Evolutionary conservation across 2,888 invertebrate species (phyloP).

Genomic region (Microctonus brassicae): DNA sequence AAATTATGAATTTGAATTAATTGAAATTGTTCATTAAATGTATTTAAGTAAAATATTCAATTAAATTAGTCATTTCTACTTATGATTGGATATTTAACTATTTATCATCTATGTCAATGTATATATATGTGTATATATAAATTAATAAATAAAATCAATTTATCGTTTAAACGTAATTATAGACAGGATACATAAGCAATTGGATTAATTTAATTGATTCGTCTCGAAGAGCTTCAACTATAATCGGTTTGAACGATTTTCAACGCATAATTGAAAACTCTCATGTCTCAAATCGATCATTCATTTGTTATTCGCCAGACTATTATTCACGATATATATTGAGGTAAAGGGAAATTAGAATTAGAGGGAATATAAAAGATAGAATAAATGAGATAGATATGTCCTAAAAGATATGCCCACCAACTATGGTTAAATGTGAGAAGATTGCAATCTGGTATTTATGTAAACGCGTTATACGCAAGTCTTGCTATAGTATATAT

Average conservation of each 20-base stretch:
- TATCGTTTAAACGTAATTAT: constrained; percentile 20
- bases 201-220: constrained; percentile 31
- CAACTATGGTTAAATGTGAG: not conserved
- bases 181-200: constrained; percentile 20
- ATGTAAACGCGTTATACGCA: too few species aligned
- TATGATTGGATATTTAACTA: not conserved
- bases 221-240: constrained; percentile 9
- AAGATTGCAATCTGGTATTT: too few species aligned
- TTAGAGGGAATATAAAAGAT: not conserved
- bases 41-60: not conserved
- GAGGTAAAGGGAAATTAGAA: constrained; percentile 6
- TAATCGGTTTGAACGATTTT: constrained; percentile 20
- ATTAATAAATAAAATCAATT: not conserved
- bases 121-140: not conserved
- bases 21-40: not conserved
- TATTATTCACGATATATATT: constrained; percentile 4
- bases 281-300: constrained; percentile 11
- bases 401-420: not conserved
- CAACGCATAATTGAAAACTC: constrained; percentile 14
- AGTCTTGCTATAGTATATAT: too few species aligned
- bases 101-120: not conserved
- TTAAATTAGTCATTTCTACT: not conserved
- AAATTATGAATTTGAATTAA: not conserved
- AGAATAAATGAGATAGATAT: constrained; percentile 19
- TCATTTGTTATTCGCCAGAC: constrained; percentile 24